A percentile compares a stretch with the other conserved stretches of the same genome.
Conservation (phyloP, 2,113 vertebrate genomes). For the Saguinus imperator region DNA sequence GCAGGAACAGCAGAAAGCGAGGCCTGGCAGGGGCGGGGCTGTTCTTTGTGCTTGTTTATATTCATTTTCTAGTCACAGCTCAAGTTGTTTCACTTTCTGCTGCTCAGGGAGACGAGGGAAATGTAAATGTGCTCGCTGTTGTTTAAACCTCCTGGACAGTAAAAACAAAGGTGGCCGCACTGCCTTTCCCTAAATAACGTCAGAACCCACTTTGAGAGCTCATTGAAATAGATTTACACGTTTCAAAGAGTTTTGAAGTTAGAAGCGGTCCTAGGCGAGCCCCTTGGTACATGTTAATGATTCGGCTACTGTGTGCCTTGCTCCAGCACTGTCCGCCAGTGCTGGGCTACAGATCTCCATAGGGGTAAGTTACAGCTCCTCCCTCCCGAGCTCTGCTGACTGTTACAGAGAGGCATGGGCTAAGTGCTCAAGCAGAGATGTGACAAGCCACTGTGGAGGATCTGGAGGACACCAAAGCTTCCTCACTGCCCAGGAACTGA, state of each 20-base stretch:
- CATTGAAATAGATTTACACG: neutral
- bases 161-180: conserved; percentile 27
- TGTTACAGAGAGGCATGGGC: neutral
- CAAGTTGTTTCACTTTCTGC: conserved; percentile 43
- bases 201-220: neutral
- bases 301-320: neutral
- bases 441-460: too few species aligned
- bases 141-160: conserved; percentile 34
- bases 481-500: neutral
- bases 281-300: neutral
- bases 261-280: neutral
- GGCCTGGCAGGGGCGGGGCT: neutral
- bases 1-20: neutral
- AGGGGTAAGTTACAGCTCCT: neutral
- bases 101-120: neutral
- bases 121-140: neutral
- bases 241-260: neutral
- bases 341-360: too few species aligned
- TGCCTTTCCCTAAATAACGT: neutral
- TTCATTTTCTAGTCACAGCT: conserved; percentile 56
- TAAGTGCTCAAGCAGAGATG: neutral
- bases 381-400: neutral
- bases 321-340: neutral
- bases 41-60: conserved; percentile 44
- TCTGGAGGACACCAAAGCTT: neutral